These are phyloP conservation scores for Spisula subtruncata DNA, from an alignment of 2,888 invertebrate species.

Conservation along the genomic window DNA sequence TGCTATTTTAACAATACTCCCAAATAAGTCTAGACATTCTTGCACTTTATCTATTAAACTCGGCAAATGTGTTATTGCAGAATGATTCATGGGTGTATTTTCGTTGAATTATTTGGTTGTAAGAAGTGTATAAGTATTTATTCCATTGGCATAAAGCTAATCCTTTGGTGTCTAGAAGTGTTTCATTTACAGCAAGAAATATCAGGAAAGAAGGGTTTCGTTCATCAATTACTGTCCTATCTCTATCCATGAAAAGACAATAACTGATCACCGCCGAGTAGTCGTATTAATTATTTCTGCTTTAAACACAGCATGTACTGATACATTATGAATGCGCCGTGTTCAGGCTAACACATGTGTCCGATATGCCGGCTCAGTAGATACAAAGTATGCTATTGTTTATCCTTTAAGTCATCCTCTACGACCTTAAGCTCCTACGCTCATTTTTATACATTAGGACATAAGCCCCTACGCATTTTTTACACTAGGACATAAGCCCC, in stretches of 20 bases:
- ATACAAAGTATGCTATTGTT: too few relatives aligned
- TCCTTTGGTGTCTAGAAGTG: neutral
- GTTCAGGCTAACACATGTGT: too few relatives aligned
- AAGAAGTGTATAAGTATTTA: neutral
- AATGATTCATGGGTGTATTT: too few relatives aligned
- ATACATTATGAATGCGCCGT: too few relatives aligned
- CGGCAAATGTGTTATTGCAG: too few relatives aligned
- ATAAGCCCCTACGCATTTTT: too few relatives aligned
- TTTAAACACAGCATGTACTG: neutral
- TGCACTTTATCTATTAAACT: neutral
- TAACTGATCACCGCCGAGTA: neutral
- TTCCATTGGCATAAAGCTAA: neutral
- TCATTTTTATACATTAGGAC: too few relatives aligned
- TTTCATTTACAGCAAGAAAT: conserved; percentile 6
- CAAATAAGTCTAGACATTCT: neutral
- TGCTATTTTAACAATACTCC: neutral
- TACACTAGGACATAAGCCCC: too few relatives aligned
- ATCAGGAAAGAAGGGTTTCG: neutral
- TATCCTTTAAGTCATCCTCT: too few relatives aligned
- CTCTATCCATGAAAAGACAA: neutral
- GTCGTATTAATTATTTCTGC: neutral
- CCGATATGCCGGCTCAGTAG: too few relatives aligned
- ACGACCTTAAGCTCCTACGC: too few relatives aligned
- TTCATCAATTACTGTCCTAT: neutral
- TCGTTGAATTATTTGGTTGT: neutral